Evolutionary conservation across 2,113 vertebrate species (phyloP).

Genomic region (Alouatta palliata): DNA sequence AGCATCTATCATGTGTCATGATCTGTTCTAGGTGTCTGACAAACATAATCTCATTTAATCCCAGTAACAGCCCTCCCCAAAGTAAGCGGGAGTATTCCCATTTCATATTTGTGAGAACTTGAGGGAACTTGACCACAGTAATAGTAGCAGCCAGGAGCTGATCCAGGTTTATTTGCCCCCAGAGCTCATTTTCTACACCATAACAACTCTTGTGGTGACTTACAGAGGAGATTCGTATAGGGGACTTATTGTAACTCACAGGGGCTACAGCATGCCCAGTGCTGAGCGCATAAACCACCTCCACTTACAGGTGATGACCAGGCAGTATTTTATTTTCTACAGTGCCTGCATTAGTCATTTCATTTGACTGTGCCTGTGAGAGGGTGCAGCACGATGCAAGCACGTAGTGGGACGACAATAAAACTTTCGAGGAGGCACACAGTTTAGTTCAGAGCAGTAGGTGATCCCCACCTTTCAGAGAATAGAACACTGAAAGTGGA

Average conservation of each 20-base stretch:
- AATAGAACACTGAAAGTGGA: constrained; percentile 14
- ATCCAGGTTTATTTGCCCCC: neutral
- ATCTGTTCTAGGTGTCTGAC: neutral
- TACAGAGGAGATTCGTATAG: neutral
- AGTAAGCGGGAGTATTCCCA: neutral
- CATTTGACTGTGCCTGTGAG: neutral
- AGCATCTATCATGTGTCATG: neutral
- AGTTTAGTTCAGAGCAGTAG: neutral
- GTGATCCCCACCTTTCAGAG: neutral
- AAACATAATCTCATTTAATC: neutral
- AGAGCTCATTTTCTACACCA: neutral
- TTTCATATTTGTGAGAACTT: neutral
- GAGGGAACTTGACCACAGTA: neutral
- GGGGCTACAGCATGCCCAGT: no score
- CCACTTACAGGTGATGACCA: neutral
- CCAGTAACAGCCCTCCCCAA: neutral
- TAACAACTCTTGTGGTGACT: neutral
- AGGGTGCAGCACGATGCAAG: neutral
- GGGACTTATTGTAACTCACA: neutral
- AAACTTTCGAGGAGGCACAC: neutral
- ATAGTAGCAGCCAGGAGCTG: neutral
- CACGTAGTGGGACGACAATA: neutral
- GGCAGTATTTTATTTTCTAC: neutral
- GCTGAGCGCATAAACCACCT: neutral
- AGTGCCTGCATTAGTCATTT: neutral